Evolutionary conservation across 2,888 invertebrate species (phyloP).

Genomic region (Rapana venosa): DNA sequence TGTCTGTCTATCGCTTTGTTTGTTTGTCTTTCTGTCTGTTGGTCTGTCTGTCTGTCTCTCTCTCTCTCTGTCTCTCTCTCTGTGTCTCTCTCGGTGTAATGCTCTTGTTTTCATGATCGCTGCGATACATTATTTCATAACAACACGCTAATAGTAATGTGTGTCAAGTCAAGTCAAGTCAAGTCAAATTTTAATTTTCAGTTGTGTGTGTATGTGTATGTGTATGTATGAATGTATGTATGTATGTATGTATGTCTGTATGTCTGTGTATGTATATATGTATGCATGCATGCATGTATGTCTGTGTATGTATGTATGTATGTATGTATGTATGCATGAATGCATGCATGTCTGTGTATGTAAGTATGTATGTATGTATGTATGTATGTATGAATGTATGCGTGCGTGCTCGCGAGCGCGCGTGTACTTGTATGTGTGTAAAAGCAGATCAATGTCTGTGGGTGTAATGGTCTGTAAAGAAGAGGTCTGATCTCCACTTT

Average conservation of each 20-base stretch:
- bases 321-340: conserved; percentile 6
- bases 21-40: too few species aligned
- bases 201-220: not conserved
- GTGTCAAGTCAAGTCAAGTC: too few species aligned
- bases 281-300: conserved; percentile 5
- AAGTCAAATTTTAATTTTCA: too few species aligned
- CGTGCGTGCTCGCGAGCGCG: not conserved
- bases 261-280: conserved; percentile 19
- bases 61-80: too few species aligned
- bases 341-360: not conserved
- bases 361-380: conserved; percentile 12
- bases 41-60: too few species aligned
- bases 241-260: not conserved
- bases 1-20: too few species aligned
- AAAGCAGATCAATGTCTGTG: not conserved
- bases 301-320: not conserved
- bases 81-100: too few species aligned
- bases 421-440: not conserved
- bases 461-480: too few species aligned
- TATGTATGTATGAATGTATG: not conserved
- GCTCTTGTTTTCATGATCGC: too few species aligned
- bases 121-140: too few species aligned
- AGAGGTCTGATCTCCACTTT: too few species aligned
- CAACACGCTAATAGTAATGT: too few species aligned
- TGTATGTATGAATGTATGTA: not conserved